Evolutionary conservation across 2,797 vertebrate species (phyloP), one percentile per base, ranked within the genome.

Genomic region (Carapus acus): DNA sequence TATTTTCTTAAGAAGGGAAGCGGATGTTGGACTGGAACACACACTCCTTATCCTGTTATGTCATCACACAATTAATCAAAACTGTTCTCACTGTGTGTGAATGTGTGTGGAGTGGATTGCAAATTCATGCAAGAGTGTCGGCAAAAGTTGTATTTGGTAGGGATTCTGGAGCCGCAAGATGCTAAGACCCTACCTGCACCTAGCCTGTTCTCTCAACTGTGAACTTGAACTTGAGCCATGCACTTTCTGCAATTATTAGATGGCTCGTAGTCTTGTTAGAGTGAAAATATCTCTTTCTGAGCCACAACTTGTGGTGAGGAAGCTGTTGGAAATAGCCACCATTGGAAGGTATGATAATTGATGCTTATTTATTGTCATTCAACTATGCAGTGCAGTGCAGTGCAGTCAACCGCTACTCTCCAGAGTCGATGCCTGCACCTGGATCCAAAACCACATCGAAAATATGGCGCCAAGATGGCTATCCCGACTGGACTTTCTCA

Each of bases 301-400:
- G 31, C 31, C 56, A 49, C 23, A 31, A 43, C 57, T 44, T 41
- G 40, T 23, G 37, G 46, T 49, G 31, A 18, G 52, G 38, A 51
- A 24, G 38, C 59, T 67, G 67, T 55, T 71, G 77, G 66, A 74
- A 70, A 61, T 33, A 23, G 71, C 66, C 44, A 52, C 39, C 62
- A 9, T 27, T 5, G 76, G 78, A 84, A 85, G 76, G 71, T 67
- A 80, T 79, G 78, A 74, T 81, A 85, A 85, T 83, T 77, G 68
- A 22, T 81, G 76, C 84, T 83, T 85, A 77, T 87, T 84, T 81
- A 78, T 82, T 82, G 76, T 78, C 73, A 64, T 57, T 67, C 54
- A 80, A 84, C 71, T 76, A 76, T 75, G 79, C 67, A 65, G 56
- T 50, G 9, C 39, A 65, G 56, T 50, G 9, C 39, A 20, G 61